Conservation (phyloP, 2,888 invertebrate genomes). For the Nebria salina region DNA sequence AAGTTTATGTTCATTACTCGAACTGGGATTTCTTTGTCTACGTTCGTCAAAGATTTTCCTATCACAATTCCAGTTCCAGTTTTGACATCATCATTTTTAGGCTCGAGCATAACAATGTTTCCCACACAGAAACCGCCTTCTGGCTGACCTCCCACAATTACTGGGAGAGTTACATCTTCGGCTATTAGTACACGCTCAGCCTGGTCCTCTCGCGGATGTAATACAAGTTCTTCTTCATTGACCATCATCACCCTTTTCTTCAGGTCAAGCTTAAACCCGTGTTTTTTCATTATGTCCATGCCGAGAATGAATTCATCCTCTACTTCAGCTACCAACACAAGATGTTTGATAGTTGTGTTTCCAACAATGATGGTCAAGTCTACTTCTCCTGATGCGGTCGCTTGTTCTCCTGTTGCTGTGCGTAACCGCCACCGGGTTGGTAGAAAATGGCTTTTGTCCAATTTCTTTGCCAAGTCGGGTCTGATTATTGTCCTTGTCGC, state of each 20-base stretch:
- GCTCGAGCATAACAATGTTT: constrained; percentile 4
- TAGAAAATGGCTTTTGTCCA: no score
- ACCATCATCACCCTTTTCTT: constrained; percentile 13
- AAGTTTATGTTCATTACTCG: constrained; percentile 16
- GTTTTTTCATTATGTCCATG: constrained; percentile 16
- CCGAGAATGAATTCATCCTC: constrained; percentile 28
- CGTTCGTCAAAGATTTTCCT: not conserved
- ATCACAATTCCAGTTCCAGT: not conserved
- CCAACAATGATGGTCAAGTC: not conserved
- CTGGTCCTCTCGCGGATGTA: not conserved
- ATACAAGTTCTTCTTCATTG: constrained; percentile 11
- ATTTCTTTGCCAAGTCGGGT: no score
- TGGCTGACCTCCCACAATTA: not conserved
- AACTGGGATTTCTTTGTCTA: constrained; percentile 4
- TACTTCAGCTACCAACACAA: constrained; percentile 18
- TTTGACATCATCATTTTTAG: not conserved
- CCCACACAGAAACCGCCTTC: not conserved
- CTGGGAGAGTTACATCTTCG: no score
- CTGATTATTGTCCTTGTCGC: no score
- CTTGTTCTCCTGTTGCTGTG: no score
- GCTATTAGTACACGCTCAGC: no score
- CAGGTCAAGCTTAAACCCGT: not conserved
- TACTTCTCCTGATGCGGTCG: no score
- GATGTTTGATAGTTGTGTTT: not conserved
- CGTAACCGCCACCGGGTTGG: no score